Evolutionary conservation across 2,888 invertebrate species (phyloP).

Genomic region (Drosophila vallismaia): DNA sequence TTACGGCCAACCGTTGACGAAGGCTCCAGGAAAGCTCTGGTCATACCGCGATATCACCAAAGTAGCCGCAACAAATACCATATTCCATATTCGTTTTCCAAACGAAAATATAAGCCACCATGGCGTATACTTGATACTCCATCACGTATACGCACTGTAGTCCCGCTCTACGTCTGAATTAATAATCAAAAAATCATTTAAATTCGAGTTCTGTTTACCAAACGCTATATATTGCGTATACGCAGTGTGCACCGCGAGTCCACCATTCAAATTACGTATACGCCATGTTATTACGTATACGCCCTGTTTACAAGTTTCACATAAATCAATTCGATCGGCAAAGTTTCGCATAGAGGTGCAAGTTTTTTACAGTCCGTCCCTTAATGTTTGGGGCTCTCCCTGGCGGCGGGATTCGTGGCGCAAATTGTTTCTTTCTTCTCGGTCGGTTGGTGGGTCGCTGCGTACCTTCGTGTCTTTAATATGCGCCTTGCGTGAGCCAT

Average conservation of each 20-base stretch:
- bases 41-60: neutral
- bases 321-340: slow-evolving; percentile 36
- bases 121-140: neutral
- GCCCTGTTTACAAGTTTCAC: slow-evolving; percentile 13
- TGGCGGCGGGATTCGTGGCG: neutral
- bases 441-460: slow-evolving; percentile 5
- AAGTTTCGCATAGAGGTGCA: neutral
- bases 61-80: neutral
- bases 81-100: too few species aligned
- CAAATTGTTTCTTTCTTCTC: slow-evolving; percentile 18
- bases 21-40: neutral
- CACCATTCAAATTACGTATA: too few species aligned
- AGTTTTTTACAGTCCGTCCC: neutral
- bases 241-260: slow-evolving; percentile 1
- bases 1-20: slow-evolving; percentile 42
- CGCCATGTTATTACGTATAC: slow-evolving; percentile 39
- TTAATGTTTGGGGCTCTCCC: slow-evolving; percentile 4
- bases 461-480: slow-evolving; percentile 56
- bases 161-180: too few species aligned
- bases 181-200: too few species aligned
- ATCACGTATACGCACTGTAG: neutral
- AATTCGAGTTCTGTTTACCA: too few species aligned
- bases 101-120: neutral
- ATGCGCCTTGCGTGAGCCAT: slow-evolving; percentile 64
- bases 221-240: slow-evolving; percentile 3